Conservation (phyloP, 2,113 vertebrate genomes). For the Neoarius graeffei region DNA sequence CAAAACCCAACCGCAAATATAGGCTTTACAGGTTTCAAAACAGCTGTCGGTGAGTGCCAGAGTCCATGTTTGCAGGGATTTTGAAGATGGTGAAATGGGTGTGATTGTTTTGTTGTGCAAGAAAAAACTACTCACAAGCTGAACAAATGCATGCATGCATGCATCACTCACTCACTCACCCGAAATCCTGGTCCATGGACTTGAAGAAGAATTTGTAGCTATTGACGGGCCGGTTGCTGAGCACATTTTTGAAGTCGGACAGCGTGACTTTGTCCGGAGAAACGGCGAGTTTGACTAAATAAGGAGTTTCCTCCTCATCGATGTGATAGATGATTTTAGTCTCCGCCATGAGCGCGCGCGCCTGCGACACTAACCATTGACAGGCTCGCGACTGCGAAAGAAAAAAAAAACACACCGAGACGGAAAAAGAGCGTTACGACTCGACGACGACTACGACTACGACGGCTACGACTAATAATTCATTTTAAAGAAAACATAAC, state of each 20-base stretch:
- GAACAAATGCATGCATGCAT: background rate
- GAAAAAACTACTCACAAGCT: conserved; percentile 19
- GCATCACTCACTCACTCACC: conserved; percentile 75
- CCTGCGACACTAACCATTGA: conserved; percentile 73
- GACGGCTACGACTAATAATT: background rate
- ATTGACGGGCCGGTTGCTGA: conserved; percentile 90
- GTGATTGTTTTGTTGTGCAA: conserved; percentile 42
- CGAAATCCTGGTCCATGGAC: conserved; percentile 99
- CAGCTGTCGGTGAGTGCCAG: conserved; percentile 40
- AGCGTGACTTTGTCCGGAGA: conserved; percentile 93
- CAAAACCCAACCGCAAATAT: background rate
- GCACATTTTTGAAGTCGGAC: conserved; percentile 97
- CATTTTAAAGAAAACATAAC: conserved; percentile 52
- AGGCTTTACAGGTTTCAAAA: conserved; percentile 28
- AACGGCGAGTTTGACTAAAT: conserved; percentile 93
- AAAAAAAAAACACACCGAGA: conserved; percentile 50
- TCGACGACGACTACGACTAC: background rate
- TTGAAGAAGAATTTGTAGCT: conserved; percentile 99
- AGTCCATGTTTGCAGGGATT: conserved; percentile 11
- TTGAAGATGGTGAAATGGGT: conserved; percentile 27
- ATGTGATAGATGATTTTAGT: conserved; percentile 98
- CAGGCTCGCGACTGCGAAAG: conserved; percentile 65
- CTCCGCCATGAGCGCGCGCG: conserved; percentile 89
- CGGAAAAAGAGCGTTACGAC: background rate
- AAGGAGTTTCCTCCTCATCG: conserved; percentile 97